A percentile compares a stretch with the other conserved stretches of the same genome.
Conservation (phyloP, 1,140 invertebrate species). For the Artemia franciscana region DNA sequence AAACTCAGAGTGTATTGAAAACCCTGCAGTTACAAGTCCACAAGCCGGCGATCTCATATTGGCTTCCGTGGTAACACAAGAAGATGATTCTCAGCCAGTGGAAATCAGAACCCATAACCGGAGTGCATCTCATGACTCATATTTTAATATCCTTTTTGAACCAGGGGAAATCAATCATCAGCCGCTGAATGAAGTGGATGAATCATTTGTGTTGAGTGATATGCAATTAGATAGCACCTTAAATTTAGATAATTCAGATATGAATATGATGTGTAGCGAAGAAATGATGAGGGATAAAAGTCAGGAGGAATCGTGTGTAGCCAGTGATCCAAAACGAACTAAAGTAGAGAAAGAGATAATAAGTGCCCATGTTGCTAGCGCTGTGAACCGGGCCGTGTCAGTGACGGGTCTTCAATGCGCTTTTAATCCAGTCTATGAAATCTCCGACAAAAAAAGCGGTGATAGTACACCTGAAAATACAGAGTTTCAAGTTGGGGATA, state of each 20-base stretch:
- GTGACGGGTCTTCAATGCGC: background rate
- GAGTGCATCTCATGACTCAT: slow-evolving; percentile 74
- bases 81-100: slow-evolving; percentile 5
- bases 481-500: slow-evolving; percentile 4
- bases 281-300: background rate
- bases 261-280: background rate
- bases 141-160: slow-evolving; percentile 42
- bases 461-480: slow-evolving; percentile 7
- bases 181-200: slow-evolving; percentile 1
- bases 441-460: background rate
- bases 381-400: background rate
- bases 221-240: background rate
- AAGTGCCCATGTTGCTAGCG: background rate
- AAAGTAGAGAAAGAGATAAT: background rate
- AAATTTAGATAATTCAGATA: background rate
- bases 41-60: background rate
- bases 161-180: slow-evolving; percentile 5
- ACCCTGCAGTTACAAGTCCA: background rate
- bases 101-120: slow-evolving; percentile 19
- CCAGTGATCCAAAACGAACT: background rate
- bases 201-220: background rate
- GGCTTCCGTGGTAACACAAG: background rate
- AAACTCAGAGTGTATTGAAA: slow-evolving; percentile 13
- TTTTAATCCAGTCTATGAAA: background rate
- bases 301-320: background rate